Percentiles rank a stretch among this genome's conserved stretches.
phyloP scores from a whole-genome alignment of 1,140 invertebrate genomes.

The Diabrotica virgifera region DNA sequence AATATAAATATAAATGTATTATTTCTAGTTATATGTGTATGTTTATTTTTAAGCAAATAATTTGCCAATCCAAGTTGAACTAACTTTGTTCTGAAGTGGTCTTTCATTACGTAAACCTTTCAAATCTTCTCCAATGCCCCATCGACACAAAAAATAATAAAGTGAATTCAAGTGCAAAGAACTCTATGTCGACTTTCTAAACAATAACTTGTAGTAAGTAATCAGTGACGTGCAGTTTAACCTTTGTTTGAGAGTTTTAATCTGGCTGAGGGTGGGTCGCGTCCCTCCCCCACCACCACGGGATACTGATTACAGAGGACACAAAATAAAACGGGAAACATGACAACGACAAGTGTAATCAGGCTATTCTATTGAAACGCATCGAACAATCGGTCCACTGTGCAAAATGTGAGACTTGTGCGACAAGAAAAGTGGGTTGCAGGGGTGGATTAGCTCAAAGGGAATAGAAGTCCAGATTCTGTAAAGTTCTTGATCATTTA shows the following conservation, averaged over 20 bases:
- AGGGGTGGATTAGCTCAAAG: background rate
- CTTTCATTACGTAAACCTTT: too few relatives aligned
- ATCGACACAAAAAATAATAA: background rate
- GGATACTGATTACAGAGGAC: constrained; percentile 29
- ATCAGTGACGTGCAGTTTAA: constrained; percentile 33
- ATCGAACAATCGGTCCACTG: constrained; percentile 31
- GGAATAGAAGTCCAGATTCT: too few relatives aligned
- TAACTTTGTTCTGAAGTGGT: too few relatives aligned
- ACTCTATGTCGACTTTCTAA: background rate
- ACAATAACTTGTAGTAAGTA: constrained; percentile 14
- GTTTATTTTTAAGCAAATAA: too few relatives aligned
- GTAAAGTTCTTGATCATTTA: too few relatives aligned
- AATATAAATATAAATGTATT: too few relatives aligned
- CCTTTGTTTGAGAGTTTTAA: constrained; percentile 41
- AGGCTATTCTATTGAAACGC: constrained; percentile 42
- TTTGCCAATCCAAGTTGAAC: too few relatives aligned
- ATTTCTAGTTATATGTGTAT: too few relatives aligned
- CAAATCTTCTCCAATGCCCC: background rate
- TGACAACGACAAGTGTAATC: constrained; percentile 42
- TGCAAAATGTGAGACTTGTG: constrained; percentile 20
- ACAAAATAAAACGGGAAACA: background rate
- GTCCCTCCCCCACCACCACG: constrained; percentile 5
- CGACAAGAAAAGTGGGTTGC: constrained; percentile 4
- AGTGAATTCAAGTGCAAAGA: constrained; percentile 10
- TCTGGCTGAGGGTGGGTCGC: constrained; percentile 28